Base-by-base conservation (phyloP, 2,888 invertebrate species). In the Parasteatoda lunata region DNA sequence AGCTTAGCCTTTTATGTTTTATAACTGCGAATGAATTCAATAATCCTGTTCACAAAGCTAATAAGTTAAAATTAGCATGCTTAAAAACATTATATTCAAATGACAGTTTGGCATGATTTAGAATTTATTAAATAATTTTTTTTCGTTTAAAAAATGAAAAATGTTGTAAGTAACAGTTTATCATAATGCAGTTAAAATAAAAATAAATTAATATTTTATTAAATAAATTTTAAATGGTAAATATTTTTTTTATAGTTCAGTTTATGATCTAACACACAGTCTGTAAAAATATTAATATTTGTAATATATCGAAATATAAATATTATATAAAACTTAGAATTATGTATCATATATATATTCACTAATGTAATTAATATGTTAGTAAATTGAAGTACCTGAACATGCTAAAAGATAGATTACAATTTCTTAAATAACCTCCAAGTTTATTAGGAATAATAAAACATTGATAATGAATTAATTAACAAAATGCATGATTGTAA, bases 1-100 rank as follows among this genome's bases (percentile, higher is more conserved):
- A 86, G 85, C 85, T 86, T 86, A 86, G 85, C 80, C 77, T 80
- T 66, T 86, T 80, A 80, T 80, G 80, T 80, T 59, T 81, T 59
- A 80, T 75, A 71, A 54, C 76, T 77, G 77, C 79, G 79, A 72
- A 79, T 68, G 48, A 13, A 70, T 75, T 79, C 64, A 59, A 13
- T 15, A 45, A 52, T 72, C 77, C 69, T 72, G 51, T 66, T 78
- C 59, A 59, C 49, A 64, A 73, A 71, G 64, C 79, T 64, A 15
- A 85, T 85, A 79, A 79, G 84, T 85, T 85, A 65, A 59, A 69
- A 85, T 51, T 66, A 79, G 69, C 78, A 45, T 70, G 69, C 59
- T 30, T n/a, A 59, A 59, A 69, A 45, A 69, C 47, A 47, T 70
- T 70, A 49, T n/a, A 48, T n/a, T 49, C 49, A n/a, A 70, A 49